These are phyloP conservation scores for Odiellus spinosus DNA, from an alignment of 2,888 invertebrate genomes.

Conservation along the genomic window DNA sequence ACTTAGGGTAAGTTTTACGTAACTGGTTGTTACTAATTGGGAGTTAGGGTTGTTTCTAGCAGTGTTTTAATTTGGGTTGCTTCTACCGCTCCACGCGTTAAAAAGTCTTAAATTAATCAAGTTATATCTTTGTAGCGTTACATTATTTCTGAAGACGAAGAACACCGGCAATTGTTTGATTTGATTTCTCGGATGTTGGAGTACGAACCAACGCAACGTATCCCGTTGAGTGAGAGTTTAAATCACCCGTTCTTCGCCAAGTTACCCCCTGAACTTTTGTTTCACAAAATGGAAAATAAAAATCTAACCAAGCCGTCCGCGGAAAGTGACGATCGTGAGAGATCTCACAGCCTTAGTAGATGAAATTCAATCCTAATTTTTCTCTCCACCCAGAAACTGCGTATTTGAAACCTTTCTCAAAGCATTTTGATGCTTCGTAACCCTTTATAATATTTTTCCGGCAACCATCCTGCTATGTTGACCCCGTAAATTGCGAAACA, in stretches of 20 bases:
- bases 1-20: slow-evolving; percentile 49
- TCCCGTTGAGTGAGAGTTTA: slow-evolving; percentile 72
- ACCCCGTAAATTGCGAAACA: too few relatives aligned
- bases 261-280: slow-evolving; percentile 30
- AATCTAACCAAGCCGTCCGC: slow-evolving; percentile 1
- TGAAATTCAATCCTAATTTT: slow-evolving; percentile 3
- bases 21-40: neutral
- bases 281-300: slow-evolving; percentile 3
- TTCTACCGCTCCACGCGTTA: neutral
- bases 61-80: too few relatives aligned
- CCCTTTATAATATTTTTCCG: too few relatives aligned
- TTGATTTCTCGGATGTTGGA: slow-evolving; percentile 89
- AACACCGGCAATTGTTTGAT: slow-evolving; percentile 85
- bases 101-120: neutral
- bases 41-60: neutral
- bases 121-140: slow-evolving; percentile 7
- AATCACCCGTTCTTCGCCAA: slow-evolving; percentile 83
- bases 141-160: slow-evolving; percentile 58
- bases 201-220: slow-evolving; percentile 81
- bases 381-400: too few relatives aligned
- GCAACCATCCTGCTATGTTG: too few relatives aligned
- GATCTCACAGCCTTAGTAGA: slow-evolving; percentile 15
- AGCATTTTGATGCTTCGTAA: too few relatives aligned
- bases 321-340: slow-evolving; percentile 3
- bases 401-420: too few relatives aligned